Evolutionary conservation across 2,888 invertebrate species (phyloP), one percentile per base, ranked within the genome.

Genomic region (Drosophila neotestacea): DNA sequence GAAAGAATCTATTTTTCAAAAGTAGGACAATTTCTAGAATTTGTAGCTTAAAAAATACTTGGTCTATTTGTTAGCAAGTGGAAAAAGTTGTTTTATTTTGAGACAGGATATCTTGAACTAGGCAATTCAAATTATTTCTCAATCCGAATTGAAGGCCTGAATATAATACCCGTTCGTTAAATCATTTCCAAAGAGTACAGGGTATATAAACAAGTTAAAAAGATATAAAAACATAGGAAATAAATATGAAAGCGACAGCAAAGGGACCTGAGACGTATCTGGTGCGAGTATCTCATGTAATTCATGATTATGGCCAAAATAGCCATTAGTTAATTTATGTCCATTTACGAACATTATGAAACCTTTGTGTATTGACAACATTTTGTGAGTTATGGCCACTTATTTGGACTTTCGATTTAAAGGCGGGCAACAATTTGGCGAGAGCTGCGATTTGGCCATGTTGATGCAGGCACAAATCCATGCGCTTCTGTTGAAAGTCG

Each of bases 241-340:
- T 44, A 27, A 44, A 52, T 52, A 13, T 13, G 3, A 39, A 36
- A 52, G 10, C 27, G 13, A 9, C 9, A 28, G 27, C 27, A 4
- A 38, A 27, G 4, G 9, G 51, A 22, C 11, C 22, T 27, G 16
- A 32, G 34, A 5, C 13, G 32, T 5, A 27, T n/a, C 32, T 32
- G 32, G n/a, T 1, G 32, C 32, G 10, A 22, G 11, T 36, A 27
- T 27, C 32, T 55, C 41, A 13, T 6, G 13, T 10, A 39, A 10
- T 54, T 22, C 4, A 10, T 50, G 22, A 11, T 6, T 11, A 47
- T 46, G 10, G 11, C 16, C 11, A 4, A 44, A 22, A 38, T 22
- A 27, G 56, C 66, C 66, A 70, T 80, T 73, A 59, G 46, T 48
- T 61, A 67, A 73, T 80, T 68, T 80, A 77, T 77, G 65, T 50